phyloP scores from a whole-genome alignment of 2,888 invertebrate genomes.

The Pseudococcus viburni region DNA sequence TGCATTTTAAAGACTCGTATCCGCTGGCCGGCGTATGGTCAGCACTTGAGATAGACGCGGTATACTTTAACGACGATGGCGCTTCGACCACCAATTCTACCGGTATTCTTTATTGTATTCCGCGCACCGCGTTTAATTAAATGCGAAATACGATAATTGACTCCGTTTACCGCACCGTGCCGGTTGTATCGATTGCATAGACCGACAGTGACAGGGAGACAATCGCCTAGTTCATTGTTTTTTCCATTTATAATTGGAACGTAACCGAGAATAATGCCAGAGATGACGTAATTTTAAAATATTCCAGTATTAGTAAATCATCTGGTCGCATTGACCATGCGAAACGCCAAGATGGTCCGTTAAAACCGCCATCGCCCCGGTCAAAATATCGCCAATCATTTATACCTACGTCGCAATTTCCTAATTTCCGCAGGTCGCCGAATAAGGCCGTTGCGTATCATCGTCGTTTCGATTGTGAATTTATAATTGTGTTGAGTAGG shows the following conservation, averaged over 20 bases:
- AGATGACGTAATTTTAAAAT: conserved; percentile 10
- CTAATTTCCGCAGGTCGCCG: background rate
- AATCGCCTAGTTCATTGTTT: conserved; percentile 23
- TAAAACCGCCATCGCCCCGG: background rate
- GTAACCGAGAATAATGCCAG: conserved; percentile 6
- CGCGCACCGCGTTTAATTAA: background rate
- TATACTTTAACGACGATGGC: conserved; percentile 18
- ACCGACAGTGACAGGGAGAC: background rate
- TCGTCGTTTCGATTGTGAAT: background rate
- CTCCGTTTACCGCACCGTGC: background rate
- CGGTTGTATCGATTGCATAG: background rate
- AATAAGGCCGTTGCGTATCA: background rate
- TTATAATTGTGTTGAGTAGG: too few species aligned
- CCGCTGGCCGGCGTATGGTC: conserved; percentile 11
- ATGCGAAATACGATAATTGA: conserved; percentile 34
- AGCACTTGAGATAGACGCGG: background rate
- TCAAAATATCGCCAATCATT: conserved; percentile 39
- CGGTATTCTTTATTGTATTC: background rate
- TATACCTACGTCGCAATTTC: background rate
- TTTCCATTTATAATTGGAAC: conserved; percentile 22
- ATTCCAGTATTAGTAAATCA: background rate
- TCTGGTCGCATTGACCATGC: conserved; percentile 24
- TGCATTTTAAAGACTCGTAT: conserved; percentile 26
- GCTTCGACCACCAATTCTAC: conserved; percentile 18
- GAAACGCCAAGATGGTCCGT: background rate